These are phyloP conservation scores for Paedocypris sp. DNA, from an alignment of 2,113 vertebrate species.

Conservation along the genomic window DNA sequence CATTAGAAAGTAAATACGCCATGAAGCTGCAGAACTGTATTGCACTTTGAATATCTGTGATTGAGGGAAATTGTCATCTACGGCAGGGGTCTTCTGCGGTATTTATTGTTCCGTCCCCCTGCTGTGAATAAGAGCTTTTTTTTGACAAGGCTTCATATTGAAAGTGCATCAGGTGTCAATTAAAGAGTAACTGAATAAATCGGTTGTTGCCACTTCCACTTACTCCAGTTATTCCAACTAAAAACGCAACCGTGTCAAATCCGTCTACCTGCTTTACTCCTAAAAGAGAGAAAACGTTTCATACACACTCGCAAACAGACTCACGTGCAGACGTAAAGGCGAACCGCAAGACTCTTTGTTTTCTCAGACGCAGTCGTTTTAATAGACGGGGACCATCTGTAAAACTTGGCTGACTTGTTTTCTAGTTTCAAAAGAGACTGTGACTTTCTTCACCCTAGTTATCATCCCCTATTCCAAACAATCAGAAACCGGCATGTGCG, in stretches of 20 bases:
- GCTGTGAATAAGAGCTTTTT: slow-evolving; percentile 26
- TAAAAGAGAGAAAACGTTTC: slow-evolving; percentile 37
- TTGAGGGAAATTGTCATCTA: background rate
- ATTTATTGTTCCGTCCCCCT: slow-evolving; percentile 10
- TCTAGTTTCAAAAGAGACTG: slow-evolving; percentile 30
- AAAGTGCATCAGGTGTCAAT: slow-evolving; percentile 63
- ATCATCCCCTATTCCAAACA: slow-evolving; percentile 72
- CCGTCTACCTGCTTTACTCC: slow-evolving; percentile 34
- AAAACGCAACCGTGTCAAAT: slow-evolving; percentile 28
- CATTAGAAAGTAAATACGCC: no score
- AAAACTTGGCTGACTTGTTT: slow-evolving; percentile 61
- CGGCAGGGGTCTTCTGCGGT: no score
- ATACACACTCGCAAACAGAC: slow-evolving; percentile 35
- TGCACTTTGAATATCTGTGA: background rate
- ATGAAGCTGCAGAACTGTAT: no score
- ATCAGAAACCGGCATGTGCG: slow-evolving; percentile 78
- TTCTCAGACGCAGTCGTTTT: slow-evolving; percentile 49
- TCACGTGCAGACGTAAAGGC: slow-evolving; percentile 17
- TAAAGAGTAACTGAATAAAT: slow-evolving; percentile 65
- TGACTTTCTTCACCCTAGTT: slow-evolving; percentile 50
- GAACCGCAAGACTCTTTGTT: slow-evolving; percentile 34
- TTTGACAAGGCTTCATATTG: slow-evolving; percentile 56
- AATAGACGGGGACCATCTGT: slow-evolving; percentile 46
- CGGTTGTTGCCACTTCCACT: slow-evolving; percentile 60
- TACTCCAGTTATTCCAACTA: slow-evolving; percentile 45